A percentile compares a stretch with the other conserved stretches of the same genome.
Conservation (phyloP, 1,140 invertebrate species). For the Magallana angulata region DNA sequence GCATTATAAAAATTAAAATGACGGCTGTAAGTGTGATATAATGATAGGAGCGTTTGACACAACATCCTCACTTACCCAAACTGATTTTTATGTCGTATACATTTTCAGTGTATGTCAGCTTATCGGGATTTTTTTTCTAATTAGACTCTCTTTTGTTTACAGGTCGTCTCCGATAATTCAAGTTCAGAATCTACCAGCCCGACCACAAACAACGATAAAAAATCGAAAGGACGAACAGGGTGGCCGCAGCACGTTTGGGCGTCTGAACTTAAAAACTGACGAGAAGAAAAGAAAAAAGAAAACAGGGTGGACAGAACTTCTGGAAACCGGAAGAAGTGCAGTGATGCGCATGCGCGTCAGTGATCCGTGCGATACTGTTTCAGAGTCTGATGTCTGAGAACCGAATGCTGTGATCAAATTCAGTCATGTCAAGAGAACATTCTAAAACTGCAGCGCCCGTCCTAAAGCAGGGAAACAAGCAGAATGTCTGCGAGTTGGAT, state of each 20-base stretch:
- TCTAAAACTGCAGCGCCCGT: not conserved
- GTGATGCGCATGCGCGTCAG: not conserved
- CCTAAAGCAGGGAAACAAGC: not conserved
- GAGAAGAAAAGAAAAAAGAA: slow-evolving; percentile 70
- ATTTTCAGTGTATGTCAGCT: not conserved
- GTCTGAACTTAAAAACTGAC: slow-evolving; percentile 87
- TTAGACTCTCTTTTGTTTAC: slow-evolving; percentile 6
- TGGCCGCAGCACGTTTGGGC: slow-evolving; percentile 98
- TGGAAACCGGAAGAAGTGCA: not conserved
- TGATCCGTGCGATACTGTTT: slow-evolving; percentile 29
- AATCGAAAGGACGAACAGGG: slow-evolving; percentile 88
- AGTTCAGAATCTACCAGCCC: not conserved
- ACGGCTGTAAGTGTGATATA: slow-evolving; percentile 15
- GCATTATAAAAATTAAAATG: slow-evolving; percentile 32
- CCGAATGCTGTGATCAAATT: slow-evolving; percentile 24
- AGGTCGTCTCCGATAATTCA: slow-evolving; percentile 2
- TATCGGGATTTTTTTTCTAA: not conserved
- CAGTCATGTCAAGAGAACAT: slow-evolving; percentile 22
- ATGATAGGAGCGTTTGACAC: not conserved
- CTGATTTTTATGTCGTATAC: slow-evolving; percentile 21
- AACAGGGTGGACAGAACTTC: slow-evolving; percentile 4
- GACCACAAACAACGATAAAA: slow-evolving; percentile 46
- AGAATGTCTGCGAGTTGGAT: not conserved
- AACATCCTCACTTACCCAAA: slow-evolving; percentile 20
- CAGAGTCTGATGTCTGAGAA: slow-evolving; percentile 14